Evolutionary conservation across 2,113 vertebrate species (phyloP).

Genomic region (Tragelaphus imberbis): DNA sequence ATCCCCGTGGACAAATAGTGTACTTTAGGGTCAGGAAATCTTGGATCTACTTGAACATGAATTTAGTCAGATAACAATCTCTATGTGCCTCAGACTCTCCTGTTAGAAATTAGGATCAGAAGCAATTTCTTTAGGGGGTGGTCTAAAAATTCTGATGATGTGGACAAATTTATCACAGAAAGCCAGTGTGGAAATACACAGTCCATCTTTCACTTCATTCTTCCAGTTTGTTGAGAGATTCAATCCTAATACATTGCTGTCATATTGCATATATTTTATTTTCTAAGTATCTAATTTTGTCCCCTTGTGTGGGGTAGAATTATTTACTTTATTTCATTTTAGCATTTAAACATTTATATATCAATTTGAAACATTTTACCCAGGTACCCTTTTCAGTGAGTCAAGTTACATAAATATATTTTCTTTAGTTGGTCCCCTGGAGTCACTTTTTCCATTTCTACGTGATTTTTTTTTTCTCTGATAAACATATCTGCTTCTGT

Average conservation of each 20-base stretch:
- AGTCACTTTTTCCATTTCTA: not conserved
- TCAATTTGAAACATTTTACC: not conserved
- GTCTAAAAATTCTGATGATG: not conserved
- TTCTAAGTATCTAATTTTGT: not conserved
- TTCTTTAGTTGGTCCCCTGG: slow-evolving; percentile 8
- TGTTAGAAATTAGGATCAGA: not conserved
- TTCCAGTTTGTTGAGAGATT: not conserved
- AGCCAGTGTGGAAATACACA: not conserved
- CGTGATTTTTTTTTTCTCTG: not conserved
- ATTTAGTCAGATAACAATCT: not conserved
- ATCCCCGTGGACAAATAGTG: not conserved
- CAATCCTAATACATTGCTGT: not conserved
- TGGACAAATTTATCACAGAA: not conserved
- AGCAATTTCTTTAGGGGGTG: not conserved
- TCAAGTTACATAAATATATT: not conserved
- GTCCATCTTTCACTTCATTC: not conserved
- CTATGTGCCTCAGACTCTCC: not conserved
- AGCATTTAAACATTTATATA: not conserved
- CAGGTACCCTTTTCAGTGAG: not conserved
- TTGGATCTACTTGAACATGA: not conserved
- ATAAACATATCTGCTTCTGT: slow-evolving; percentile 1
- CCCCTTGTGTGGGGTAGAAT: not conserved
- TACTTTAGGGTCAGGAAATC: not conserved
- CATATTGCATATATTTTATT: not conserved
- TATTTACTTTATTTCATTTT: not conserved